phyloP scores from a whole-genome alignment of 2,113 vertebrate genomes.

The Argyrosomus japonicus region DNA sequence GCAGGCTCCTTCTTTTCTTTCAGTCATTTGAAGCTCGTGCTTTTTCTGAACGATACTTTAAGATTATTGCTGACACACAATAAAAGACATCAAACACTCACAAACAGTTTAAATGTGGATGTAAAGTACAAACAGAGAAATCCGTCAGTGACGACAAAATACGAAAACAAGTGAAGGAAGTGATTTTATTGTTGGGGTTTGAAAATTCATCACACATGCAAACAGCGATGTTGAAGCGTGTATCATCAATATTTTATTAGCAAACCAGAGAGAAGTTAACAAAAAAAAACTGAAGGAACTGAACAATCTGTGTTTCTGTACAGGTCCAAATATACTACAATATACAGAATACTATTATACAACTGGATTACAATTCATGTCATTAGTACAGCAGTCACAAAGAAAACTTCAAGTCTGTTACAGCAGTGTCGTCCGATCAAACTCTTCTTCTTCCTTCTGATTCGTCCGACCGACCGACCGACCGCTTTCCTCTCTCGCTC shows the following conservation, averaged over 20 bases:
- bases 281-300: conserved; percentile 63
- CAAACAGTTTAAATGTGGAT: no score
- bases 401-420: conserved; percentile 85
- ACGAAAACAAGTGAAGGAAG: conserved; percentile 73
- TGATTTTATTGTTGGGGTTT: conserved; percentile 82
- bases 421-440: conserved; percentile 84
- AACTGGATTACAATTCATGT: conserved; percentile 89
- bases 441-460: conserved; percentile 66
- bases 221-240: conserved; percentile 78
- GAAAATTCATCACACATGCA: conserved; percentile 85
- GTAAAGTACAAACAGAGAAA: conserved; percentile 12
- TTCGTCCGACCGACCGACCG: not conserved
- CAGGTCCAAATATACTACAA: conserved; percentile 94
- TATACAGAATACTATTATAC: conserved; percentile 90
- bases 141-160: conserved; percentile 54
- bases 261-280: conserved; percentile 87
- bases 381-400: conserved; percentile 90
- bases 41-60: no score
- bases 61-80: no score
- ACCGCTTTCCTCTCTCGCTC: conserved; percentile 7
- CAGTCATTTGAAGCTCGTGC: no score
- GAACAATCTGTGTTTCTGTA: conserved; percentile 90
- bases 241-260: conserved; percentile 90
- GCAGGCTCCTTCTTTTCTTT: no score
- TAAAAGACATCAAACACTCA: no score